Percentiles rank a stretch among this genome's conserved stretches.
Evolutionary conservation across 2,113 vertebrate species (phyloP).

Genomic region (Lagopus leucura): DNA sequence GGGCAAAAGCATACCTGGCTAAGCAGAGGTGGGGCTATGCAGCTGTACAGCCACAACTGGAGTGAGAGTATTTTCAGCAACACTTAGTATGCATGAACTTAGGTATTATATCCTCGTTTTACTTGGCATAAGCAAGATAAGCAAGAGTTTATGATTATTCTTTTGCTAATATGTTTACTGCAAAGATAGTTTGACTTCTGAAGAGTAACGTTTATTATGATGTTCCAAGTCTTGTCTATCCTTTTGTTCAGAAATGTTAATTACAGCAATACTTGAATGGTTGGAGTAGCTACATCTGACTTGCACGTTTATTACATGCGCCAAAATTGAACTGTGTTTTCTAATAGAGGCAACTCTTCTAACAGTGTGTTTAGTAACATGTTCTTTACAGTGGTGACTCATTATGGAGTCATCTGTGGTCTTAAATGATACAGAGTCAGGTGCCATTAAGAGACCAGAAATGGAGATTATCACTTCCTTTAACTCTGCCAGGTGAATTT

Average conservation of each 20-base stretch:
- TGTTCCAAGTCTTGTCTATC: background rate
- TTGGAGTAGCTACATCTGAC: background rate
- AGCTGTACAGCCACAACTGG: background rate
- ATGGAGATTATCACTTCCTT: background rate
- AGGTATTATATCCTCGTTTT: background rate
- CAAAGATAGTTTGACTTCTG: background rate
- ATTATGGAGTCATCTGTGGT: accelerated
- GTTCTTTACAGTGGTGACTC: background rate
- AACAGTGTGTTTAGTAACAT: background rate
- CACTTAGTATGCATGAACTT: background rate
- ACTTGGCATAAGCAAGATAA: background rate
- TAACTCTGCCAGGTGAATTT: background rate
- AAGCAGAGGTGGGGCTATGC: background rate
- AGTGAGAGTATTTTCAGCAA: background rate
- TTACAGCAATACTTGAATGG: background rate
- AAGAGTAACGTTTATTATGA: background rate
- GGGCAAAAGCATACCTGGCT: background rate
- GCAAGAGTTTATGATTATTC: background rate
- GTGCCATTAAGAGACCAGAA: background rate
- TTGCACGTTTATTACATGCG: background rate
- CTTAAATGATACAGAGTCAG: background rate
- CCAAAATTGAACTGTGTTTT: background rate
- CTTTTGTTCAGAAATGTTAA: accelerated
- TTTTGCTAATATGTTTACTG: background rate
- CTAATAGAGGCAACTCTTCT: background rate